These are phyloP conservation scores for Poecile atricapillus DNA, from an alignment of 2,113 vertebrate genomes.

Conservation along the genomic window DNA sequence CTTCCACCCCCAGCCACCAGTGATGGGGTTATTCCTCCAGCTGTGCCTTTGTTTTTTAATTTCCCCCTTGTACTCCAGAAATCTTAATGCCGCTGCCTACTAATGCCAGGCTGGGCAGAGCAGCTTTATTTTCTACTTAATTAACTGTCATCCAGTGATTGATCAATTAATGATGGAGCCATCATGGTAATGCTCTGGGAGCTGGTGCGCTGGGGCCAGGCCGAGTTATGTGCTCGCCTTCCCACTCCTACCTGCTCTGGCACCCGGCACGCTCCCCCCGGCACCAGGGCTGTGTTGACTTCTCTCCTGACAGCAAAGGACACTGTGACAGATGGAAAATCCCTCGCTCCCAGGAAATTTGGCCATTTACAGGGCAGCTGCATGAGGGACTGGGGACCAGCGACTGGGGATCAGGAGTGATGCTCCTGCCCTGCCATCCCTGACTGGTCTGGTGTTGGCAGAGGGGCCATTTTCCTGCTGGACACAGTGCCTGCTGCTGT, in stretches of 20 bases:
- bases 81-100: slow-evolving; percentile 21
- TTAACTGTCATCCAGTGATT: slow-evolving; percentile 60
- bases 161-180: slow-evolving; percentile 62
- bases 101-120: slow-evolving; percentile 57
- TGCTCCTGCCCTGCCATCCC: background rate
- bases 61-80: slow-evolving; percentile 43
- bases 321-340: slow-evolving; percentile 47
- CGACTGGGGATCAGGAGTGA: background rate
- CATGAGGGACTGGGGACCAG: background rate
- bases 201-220: background rate
- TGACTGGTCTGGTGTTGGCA: fast-evolving
- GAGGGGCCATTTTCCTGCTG: background rate
- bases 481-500: background rate
- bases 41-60: slow-evolving; percentile 40
- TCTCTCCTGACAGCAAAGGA: slow-evolving; percentile 53
- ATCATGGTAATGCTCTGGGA: slow-evolving; percentile 33
- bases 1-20: background rate
- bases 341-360: slow-evolving; percentile 5
- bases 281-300: background rate
- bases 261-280: background rate
- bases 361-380: background rate
- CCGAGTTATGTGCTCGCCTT: background rate
- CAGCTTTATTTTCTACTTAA: slow-evolving; percentile 63
- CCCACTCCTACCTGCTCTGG: slow-evolving; percentile 35
- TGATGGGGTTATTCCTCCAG: background rate